Conservation (phyloP, 2,888 invertebrate genomes). For the Bombylius major region DNA sequence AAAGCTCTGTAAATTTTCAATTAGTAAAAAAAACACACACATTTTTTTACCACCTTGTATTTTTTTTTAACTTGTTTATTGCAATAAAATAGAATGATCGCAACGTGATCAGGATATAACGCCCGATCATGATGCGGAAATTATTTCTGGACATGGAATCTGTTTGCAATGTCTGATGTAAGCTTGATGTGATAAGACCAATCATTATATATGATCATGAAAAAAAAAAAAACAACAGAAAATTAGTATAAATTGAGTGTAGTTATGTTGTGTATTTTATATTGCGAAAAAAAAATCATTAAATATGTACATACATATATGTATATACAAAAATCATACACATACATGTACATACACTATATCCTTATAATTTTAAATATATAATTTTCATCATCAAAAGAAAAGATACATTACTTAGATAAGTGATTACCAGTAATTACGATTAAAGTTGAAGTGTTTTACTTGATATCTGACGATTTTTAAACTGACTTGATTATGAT, state of each 20-base stretch:
- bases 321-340: neutral
- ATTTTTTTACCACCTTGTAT: too few species aligned
- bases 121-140: slow-evolving; percentile 13
- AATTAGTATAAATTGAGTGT: neutral
- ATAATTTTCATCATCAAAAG: neutral
- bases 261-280: neutral
- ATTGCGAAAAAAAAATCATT: neutral
- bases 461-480: neutral
- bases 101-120: slow-evolving; percentile 1
- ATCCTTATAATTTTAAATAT: neutral
- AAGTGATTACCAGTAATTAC: neutral
- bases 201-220: neutral
- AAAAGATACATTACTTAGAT: neutral
- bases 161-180: slow-evolving; percentile 7
- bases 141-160: slow-evolving; percentile 11
- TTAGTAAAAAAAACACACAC: too few species aligned
- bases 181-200: neutral
- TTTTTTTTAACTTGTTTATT: too few species aligned
- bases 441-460: neutral
- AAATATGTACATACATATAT: neutral
- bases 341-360: neutral
- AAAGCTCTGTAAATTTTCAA: too few species aligned
- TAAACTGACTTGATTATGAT: neutral
- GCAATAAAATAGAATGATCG: neutral
- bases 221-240: neutral